Conservation (phyloP, 2,113 vertebrate species). For the Carlito syrichta region DNA sequence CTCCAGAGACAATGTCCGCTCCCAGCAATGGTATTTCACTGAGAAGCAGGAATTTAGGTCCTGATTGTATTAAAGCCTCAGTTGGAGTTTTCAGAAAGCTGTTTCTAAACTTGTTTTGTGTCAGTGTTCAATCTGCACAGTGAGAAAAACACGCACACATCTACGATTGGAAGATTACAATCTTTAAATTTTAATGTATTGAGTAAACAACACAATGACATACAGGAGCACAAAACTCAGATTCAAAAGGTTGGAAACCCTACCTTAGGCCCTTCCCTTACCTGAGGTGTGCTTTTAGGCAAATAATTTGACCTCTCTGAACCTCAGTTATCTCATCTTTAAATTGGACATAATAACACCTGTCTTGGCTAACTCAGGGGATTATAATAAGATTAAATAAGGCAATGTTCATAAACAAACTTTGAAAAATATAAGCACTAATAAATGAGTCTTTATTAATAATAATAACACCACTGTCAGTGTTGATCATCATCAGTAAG, state of each 20-base stretch:
- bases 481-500: not conserved
- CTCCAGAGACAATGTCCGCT: not conserved
- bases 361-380: not conserved
- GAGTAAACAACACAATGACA: not conserved
- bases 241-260: not conserved
- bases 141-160: not conserved
- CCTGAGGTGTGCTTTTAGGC: not conserved
- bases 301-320: not conserved
- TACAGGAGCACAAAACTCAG: not conserved
- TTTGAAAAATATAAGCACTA: conserved; percentile 1
- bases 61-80: not conserved
- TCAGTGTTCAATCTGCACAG: not conserved
- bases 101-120: not conserved
- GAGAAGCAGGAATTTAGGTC: not conserved
- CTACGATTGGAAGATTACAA: not conserved
- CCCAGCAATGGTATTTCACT: not conserved
- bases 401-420: conserved; percentile 10
- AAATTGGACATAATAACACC: conserved; percentile 26
- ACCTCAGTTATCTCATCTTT: conserved; percentile 31
- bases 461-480: not conserved
- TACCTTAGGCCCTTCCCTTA: not conserved
- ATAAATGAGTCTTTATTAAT: conserved; percentile 23
- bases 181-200: not conserved
- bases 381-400: conserved; percentile 6
- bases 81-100: not conserved